phyloP scores from a whole-genome alignment of 2,888 invertebrate genomes.

The Lithophane ornitopus region DNA sequence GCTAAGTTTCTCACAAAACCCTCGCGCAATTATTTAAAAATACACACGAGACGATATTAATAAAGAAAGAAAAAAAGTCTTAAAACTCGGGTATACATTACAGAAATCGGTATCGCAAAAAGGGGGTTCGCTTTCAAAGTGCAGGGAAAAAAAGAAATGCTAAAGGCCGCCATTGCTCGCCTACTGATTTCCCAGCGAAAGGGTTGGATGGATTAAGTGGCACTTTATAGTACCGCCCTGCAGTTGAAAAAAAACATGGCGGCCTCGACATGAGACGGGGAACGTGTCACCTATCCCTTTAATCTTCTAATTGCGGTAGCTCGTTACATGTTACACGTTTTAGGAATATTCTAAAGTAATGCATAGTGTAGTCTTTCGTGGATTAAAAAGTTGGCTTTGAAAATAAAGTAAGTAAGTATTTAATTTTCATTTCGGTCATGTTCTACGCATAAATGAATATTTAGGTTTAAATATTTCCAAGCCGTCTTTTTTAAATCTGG shows the following conservation, averaged over 20 bases:
- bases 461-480: not conserved
- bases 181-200: conserved; percentile 85
- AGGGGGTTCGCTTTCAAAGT: conserved; percentile 87
- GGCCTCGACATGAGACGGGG: conserved; percentile 67
- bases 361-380: conserved; percentile 16
- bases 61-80: conserved; percentile 18
- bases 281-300: conserved; percentile 78
- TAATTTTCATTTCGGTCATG: not conserved
- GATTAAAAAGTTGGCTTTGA: conserved; percentile 10
- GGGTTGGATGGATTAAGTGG: conserved; percentile 87
- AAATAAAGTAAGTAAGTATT: not conserved
- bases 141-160: conserved; percentile 78
- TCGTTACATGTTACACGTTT: conserved; percentile 28
- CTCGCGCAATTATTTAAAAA: conserved; percentile 34
- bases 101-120: conserved; percentile 77
- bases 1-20: conserved; percentile 46
- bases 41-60: conserved; percentile 38
- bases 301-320: conserved; percentile 82
- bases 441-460: not conserved
- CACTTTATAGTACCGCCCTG: conserved; percentile 88
- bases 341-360: conserved; percentile 11
- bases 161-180: conserved; percentile 83
- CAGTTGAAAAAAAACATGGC: conserved; percentile 82
- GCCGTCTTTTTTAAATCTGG: not conserved
- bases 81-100: conserved; percentile 86